These are phyloP conservation scores for Acanthosepion esculentum DNA, from an alignment of 2,888 invertebrate genomes.

Conservation along the genomic window DNA sequence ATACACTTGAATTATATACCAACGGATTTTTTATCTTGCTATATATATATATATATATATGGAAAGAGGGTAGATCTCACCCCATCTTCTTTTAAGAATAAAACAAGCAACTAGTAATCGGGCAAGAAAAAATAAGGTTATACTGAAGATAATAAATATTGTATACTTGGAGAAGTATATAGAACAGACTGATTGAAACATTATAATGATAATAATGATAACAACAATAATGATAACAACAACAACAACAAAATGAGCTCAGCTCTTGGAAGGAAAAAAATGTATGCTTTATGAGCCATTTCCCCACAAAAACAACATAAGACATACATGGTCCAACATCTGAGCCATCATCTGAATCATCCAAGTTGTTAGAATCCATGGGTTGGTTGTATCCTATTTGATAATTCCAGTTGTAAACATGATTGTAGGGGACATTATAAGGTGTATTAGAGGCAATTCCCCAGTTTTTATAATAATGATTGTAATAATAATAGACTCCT, in stretches of 20 bases:
- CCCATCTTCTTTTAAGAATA: no score
- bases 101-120: no score
- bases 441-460: background rate
- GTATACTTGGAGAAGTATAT: background rate
- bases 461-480: background rate
- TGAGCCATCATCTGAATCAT: background rate
- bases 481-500: no score
- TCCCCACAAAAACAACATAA: background rate
- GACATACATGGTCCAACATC: background rate
- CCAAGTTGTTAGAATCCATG: background rate
- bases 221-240: background rate
- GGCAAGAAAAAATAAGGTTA: no score
- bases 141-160: background rate
- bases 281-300: background rate
- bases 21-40: no score
- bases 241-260: no score
- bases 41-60: no score
- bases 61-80: no score
- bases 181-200: background rate
- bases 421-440: background rate
- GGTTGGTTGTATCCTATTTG: background rate
- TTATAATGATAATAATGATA: background rate
- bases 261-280: background rate
- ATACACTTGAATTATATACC: no score
- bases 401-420: background rate